These are phyloP conservation scores for Irena cyanogastra DNA, from an alignment of 2,113 vertebrate genomes.

Conservation along the genomic window DNA sequence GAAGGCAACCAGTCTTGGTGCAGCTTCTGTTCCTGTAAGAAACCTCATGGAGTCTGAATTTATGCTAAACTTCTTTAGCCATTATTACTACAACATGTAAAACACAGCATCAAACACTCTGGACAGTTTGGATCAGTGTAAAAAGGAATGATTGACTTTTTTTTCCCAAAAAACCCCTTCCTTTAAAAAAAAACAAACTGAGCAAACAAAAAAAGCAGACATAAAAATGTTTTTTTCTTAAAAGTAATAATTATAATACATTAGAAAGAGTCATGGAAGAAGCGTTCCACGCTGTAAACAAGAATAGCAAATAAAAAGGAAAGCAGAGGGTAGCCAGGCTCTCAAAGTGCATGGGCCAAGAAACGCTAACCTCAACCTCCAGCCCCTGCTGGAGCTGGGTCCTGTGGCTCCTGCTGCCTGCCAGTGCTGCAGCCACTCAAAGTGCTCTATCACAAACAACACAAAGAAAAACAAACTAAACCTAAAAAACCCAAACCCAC, in stretches of 20 bases:
- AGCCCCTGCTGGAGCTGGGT: background rate
- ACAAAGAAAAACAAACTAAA: background rate
- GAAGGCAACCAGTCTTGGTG: background rate
- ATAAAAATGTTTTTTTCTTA: background rate
- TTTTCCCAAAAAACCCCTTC: too few species aligned
- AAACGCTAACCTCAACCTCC: background rate
- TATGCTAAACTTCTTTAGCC: conserved; percentile 11
- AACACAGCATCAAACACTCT: conserved; percentile 21
- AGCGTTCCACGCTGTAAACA: conserved; percentile 52
- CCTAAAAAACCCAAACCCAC: background rate
- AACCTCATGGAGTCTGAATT: background rate
- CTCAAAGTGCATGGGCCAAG: background rate
- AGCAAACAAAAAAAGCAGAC: background rate
- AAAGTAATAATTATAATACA: conserved; percentile 42
- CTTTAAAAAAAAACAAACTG: background rate
- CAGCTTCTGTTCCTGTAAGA: background rate
- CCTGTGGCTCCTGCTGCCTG: background rate
- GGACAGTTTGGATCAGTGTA: background rate
- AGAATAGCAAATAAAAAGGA: conserved; percentile 11
- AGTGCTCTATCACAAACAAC: background rate
- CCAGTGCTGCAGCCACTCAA: background rate
- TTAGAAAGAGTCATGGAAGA: conserved; percentile 23
- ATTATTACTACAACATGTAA: background rate
- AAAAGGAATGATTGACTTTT: background rate
- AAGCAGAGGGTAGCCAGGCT: background rate